Evolutionary conservation across 2,888 invertebrate species (phyloP).

Genomic region (Esperia sulphurella): DNA sequence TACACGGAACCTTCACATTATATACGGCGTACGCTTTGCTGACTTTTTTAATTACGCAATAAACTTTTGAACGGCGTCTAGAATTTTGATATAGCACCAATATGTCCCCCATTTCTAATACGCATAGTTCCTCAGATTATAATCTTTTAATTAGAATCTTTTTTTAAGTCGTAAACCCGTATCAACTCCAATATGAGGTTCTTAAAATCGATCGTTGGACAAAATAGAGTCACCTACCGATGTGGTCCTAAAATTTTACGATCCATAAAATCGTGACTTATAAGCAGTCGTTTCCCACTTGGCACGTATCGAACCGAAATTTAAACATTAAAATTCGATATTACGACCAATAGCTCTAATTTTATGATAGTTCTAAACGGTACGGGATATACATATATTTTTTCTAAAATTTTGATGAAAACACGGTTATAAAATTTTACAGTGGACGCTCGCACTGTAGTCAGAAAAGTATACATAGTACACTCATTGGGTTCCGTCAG

Average conservation of each 20-base stretch:
- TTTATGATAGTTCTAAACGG: conserved; percentile 66
- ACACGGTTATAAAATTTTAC: conserved; percentile 45
- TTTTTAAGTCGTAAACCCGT: conserved; percentile 37
- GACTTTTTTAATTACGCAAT: conserved; percentile 5
- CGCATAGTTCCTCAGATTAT: conserved; percentile 7
- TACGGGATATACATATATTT: conserved; percentile 45
- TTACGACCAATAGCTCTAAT: conserved; percentile 73
- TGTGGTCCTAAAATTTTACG: conserved; percentile 69
- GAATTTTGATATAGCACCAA: conserved; percentile 8
- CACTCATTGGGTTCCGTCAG: too few relatives aligned
- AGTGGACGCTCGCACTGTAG: conserved; percentile 1
- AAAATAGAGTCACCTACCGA: conserved; percentile 51
- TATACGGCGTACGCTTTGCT: too few relatives aligned
- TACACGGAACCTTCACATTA: too few relatives aligned
- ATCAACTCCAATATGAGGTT: conserved; percentile 34
- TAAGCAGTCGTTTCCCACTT: conserved; percentile 47
- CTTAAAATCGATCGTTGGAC: conserved; percentile 48
- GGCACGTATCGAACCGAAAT: conserved; percentile 54
- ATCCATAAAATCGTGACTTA: conserved; percentile 73
- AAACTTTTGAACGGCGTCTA: conserved; percentile 7
- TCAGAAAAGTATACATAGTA: too few relatives aligned
- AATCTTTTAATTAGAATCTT: conserved; percentile 25
- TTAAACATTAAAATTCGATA: conserved; percentile 67
- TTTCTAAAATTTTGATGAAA: conserved; percentile 50
- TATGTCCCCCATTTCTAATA: conserved; percentile 7